phyloP scores from a whole-genome alignment of 2,888 invertebrate species.

The Ariolimax columbianus region DNA sequence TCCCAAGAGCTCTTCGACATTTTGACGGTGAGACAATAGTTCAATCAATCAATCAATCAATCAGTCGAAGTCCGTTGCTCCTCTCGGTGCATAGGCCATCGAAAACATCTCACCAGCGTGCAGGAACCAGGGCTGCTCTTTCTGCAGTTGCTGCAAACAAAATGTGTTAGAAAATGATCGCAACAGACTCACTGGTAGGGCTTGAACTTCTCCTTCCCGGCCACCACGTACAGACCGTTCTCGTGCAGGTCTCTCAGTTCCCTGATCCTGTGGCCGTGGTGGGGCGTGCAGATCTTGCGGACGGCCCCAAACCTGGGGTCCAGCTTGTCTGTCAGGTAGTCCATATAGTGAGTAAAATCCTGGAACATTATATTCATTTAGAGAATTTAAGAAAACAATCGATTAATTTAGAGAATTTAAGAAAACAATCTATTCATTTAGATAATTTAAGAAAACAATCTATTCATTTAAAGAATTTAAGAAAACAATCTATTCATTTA shows the following conservation, averaged over 20 bases:
- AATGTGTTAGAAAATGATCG: neutral
- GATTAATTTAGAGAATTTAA: neutral
- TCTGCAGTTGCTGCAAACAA: too few relatives aligned
- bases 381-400: neutral
- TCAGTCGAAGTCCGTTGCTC: too few relatives aligned
- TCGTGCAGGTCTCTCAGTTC: constrained; percentile 44
- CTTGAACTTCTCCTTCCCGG: constrained; percentile 47
- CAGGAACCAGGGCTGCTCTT: too few relatives aligned
- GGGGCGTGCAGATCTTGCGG: constrained; percentile 47
- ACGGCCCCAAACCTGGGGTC: constrained; percentile 50
- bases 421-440: neutral
- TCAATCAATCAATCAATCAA: too few relatives aligned
- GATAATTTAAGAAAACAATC: neutral
- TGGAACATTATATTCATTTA: neutral
- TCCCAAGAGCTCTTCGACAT: too few relatives aligned
- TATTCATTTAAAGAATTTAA: neutral
- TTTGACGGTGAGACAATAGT: too few relatives aligned
- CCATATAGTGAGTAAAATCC: constrained; percentile 51
- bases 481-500: neutral
- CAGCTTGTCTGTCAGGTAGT: constrained; percentile 51
- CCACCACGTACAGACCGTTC: constrained; percentile 45
- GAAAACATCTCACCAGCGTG: too few relatives aligned
- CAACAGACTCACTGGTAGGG: constrained; percentile 42
- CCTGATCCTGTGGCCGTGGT: constrained; percentile 38
- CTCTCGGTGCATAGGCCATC: too few relatives aligned